Evolutionary conservation across 1,140 invertebrate species (phyloP), one percentile per base, ranked within the genome.

Genomic region (Pogonomyrmex barbatus): DNA sequence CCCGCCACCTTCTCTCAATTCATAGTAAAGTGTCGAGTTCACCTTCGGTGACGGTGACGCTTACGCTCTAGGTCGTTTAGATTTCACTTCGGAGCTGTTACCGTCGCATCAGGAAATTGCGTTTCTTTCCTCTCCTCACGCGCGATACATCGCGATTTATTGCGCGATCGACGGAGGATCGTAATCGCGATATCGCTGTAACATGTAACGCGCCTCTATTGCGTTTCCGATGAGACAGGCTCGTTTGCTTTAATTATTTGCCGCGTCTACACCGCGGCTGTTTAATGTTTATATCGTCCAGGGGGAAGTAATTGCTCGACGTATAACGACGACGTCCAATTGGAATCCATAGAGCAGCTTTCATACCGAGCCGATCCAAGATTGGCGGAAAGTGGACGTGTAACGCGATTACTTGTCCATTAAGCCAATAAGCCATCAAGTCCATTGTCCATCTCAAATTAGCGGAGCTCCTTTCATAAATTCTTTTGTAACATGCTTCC

Each of bases 21-120:
- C 85, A 88, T 87, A 83, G 87, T 86, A 68, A 75, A 87, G 77
- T 24, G 24, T 89, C 78, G 76, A 68, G 71, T 77, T 87, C 84
- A 90, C 83, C 83, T 88, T 88, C 86, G 75, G 24, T 24, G 24
- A 87, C 70, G 85, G 82, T 77, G 39, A 87, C 73, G 82, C 45
- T 77, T 85, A 85, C 45, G 30, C 47, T 39, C 17, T 36, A 17
- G 33, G 12, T 60, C 42, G 54, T 76, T 77, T 45, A 68, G 63
- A 45, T 56, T 83, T 67, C 50, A 56, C 81, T 62, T 56, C 1
- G 56, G 70, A 39, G 70, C 30, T 62, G 54, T 76, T 33, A 42
- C 65, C 60, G 12, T 82, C 30, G 33, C 47, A 62, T 33, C 79
- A 75, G 79, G 68, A 83, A 83, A 83, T 83, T 83, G 79, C 79